phyloP scores from a whole-genome alignment of 2,888 invertebrate species.

The Sarcophaga subvicina region DNA sequence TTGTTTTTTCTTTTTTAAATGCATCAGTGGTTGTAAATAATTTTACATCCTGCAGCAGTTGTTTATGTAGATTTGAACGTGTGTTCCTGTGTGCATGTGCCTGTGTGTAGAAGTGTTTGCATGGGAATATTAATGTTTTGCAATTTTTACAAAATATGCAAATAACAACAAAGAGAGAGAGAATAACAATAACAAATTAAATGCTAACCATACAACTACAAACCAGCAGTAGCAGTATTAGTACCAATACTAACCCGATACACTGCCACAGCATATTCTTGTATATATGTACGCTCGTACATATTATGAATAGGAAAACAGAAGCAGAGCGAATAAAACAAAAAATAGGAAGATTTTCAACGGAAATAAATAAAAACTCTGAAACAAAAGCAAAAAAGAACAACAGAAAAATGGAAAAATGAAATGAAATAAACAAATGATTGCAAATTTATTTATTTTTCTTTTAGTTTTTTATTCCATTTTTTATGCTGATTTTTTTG shows the following conservation, averaged over 20 bases:
- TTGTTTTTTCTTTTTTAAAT: neutral
- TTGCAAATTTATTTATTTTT: constrained; percentile 45
- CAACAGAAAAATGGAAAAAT: neutral
- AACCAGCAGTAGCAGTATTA: neutral
- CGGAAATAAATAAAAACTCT: constrained; percentile 60
- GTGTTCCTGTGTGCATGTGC: neutral
- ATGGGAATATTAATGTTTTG: constrained; percentile 8
- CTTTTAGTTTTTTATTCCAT: no score
- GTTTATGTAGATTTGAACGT: neutral
- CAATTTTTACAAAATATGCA: constrained; percentile 38
- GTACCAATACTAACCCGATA: no score
- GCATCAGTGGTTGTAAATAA: neutral
- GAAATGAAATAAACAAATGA: constrained; percentile 56
- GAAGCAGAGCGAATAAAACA: constrained; percentile 18
- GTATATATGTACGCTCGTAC: no score
- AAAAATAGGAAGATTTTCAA: constrained; percentile 18
- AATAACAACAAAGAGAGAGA: constrained; percentile 3
- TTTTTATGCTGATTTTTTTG: no score
- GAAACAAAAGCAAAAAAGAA: no score
- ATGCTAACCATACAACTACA: constrained; percentile 15
- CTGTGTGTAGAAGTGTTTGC: neutral
- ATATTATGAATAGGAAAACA: constrained; percentile 17
- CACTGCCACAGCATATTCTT: no score
- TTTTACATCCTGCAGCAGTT: constrained; percentile 41
- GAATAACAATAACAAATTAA: constrained; percentile 61